Evolutionary conservation across 2,113 vertebrate species (phyloP).

Genomic region (Scartelaos histophorus): DNA sequence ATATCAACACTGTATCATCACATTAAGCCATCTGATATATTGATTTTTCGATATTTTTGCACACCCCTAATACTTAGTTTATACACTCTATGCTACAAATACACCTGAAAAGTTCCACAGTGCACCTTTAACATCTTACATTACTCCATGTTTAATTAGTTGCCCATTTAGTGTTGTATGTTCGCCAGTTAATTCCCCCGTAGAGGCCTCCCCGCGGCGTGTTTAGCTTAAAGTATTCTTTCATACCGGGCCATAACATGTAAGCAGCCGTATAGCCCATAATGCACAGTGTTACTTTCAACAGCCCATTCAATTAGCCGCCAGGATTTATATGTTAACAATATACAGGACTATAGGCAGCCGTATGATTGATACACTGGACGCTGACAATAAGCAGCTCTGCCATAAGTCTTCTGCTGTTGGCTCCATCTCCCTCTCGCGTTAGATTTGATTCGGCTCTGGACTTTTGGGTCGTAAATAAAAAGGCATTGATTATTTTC

Average conservation of each 20-base stretch:
- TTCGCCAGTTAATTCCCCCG: too few species aligned
- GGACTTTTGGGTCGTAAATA: slow-evolving; percentile 57
- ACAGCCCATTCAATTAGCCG: neutral
- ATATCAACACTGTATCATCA: too few species aligned
- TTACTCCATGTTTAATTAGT: too few species aligned
- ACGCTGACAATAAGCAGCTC: neutral
- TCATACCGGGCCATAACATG: neutral
- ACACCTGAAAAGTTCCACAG: too few species aligned
- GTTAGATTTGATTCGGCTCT: neutral
- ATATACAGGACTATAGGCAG: neutral
- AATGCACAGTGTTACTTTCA: neutral
- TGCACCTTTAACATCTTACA: too few species aligned
- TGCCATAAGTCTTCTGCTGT: neutral
- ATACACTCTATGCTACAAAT: too few species aligned
- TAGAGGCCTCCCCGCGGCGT: neutral
- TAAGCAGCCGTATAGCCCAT: neutral
- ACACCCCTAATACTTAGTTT: too few species aligned
- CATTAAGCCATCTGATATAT: too few species aligned
- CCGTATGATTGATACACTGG: neutral
- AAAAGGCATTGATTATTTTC: slow-evolving; percentile 76
- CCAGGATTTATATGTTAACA: neutral
- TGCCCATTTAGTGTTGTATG: too few species aligned
- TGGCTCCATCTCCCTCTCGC: neutral
- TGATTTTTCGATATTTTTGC: too few species aligned
- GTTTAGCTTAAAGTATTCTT: neutral